These are phyloP conservation scores for Drosophila pullipes DNA, from an alignment of 2,888 invertebrate genomes.

Conservation along the genomic window DNA sequence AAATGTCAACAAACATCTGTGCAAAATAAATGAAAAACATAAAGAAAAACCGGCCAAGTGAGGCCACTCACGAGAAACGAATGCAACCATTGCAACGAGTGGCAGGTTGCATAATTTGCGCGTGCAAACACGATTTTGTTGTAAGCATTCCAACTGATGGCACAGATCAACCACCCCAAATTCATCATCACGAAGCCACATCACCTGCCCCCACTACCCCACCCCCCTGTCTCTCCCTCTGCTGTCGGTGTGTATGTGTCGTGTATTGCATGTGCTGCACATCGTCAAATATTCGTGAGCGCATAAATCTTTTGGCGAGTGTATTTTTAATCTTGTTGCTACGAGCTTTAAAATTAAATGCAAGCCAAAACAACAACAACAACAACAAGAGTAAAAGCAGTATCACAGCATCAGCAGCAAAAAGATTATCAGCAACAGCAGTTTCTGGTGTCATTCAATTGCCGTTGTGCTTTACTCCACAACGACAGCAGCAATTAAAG, in stretches of 20 bases:
- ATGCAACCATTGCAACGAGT: constrained; percentile 51
- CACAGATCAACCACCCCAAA: constrained; percentile 37
- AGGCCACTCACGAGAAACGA: constrained; percentile 45
- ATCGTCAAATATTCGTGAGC: constrained; percentile 69
- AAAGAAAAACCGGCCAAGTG: constrained; percentile 41
- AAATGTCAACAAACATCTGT: constrained; percentile 46
- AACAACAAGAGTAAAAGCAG: not conserved
- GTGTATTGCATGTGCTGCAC: constrained; percentile 50
- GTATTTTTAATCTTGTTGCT: constrained; percentile 55
- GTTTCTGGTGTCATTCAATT: constrained; percentile 50
- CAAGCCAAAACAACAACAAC: constrained; percentile 24
- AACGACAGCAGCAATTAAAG: constrained; percentile 33
- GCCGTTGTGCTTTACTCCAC: constrained; percentile 47
- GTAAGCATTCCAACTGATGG: constrained; percentile 4
- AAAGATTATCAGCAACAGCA: constrained; percentile 22
- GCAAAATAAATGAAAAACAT: constrained; percentile 8
- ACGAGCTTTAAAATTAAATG: constrained; percentile 53
- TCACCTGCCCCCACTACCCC: constrained; percentile 8
- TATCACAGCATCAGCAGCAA: constrained; percentile 16
- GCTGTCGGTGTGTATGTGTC: constrained; percentile 9
- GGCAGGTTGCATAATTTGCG: constrained; percentile 71
- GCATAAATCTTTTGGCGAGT: constrained; percentile 68
- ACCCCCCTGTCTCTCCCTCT: no score
- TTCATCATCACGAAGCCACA: constrained; percentile 47
- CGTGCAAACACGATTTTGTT: constrained; percentile 73